Base-by-base conservation (phyloP, 2,113 vertebrate species). In the Setophaga petechia region DNA sequence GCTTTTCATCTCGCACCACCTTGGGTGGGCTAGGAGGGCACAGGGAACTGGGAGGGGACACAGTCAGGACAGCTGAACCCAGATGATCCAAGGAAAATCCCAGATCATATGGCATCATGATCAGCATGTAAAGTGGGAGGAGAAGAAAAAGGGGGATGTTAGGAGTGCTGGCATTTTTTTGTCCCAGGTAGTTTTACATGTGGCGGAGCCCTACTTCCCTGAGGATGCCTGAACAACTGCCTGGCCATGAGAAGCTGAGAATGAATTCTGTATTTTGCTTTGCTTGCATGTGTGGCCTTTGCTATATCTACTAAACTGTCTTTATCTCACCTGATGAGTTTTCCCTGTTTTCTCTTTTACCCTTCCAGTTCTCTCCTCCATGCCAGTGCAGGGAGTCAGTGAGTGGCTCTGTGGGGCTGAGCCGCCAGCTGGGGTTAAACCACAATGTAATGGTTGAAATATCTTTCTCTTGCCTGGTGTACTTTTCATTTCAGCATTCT, bases 121-220 rank as follows among this genome's bases (percentile, higher is more conserved):
- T n/a, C 33, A 67, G 15, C 19, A n/a, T 25, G 28, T 20, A 24
- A 59, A 81, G 22, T 6, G 10, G 27, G 37, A 30, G 61, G 52
- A 46, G 33, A 89, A 54, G 27, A 24, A 39, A 75, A 61, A 68
- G 6, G 6, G 21, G 17, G 9, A 30, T 55, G 14, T 54, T 61
- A 35, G 16, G 14, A 47, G 8, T 0, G 0, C 31, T 62, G 39
- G 24, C 3, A 12, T 33, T 33, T 43, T 75, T 67, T 21, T 4
- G 1, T 27, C 18, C 5, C n/a, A 23, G 41, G 24, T 46, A 21
- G 18, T n/a, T 28, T n/a, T 25, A 24, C 0, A 0, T 25, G 24
- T 47, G 54, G n/a, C n/a, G 13, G 24, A 82, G 24, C 16, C 16
- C 39, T 39, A 13, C 11, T 25, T 67, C 21, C 54, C 46, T 61